A percentile compares a stretch with the other conserved stretches of the same genome.
phyloP scores from a whole-genome alignment of 2,888 invertebrate species.

The Lasius fuliginosus region DNA sequence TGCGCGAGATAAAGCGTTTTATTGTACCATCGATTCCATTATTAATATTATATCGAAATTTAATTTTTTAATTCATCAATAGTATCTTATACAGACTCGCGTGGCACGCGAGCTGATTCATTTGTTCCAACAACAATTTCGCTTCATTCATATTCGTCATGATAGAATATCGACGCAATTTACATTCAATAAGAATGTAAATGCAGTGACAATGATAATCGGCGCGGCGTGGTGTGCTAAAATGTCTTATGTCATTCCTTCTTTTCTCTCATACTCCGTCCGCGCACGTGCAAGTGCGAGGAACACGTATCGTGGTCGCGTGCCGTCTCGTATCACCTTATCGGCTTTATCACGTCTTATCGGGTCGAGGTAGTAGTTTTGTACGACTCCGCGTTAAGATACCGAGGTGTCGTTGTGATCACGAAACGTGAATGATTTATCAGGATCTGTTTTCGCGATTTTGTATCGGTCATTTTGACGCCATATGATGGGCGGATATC shows the following conservation, averaged over 20 bases:
- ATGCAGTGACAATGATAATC: background rate
- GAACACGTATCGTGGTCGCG: conserved; percentile 73
- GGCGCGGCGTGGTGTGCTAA: background rate
- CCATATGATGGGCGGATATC: background rate
- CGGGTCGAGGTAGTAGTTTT: conserved; percentile 59
- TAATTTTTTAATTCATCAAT: background rate
- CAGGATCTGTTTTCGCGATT: conserved; percentile 34
- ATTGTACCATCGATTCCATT: background rate
- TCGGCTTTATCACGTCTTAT: conserved; percentile 73
- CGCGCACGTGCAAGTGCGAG: conserved; percentile 54
- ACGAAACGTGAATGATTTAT: conserved; percentile 53
- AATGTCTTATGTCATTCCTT: conserved; percentile 46
- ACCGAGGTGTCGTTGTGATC: conserved; percentile 47
- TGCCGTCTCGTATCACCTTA: conserved; percentile 77
- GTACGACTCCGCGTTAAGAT: conserved; percentile 53
- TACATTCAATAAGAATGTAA: background rate
- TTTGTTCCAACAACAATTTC: background rate
- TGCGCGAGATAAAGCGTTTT: background rate
- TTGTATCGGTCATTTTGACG: background rate
- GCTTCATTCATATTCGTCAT: background rate
- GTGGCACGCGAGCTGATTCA: background rate
- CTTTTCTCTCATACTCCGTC: conserved; percentile 35
- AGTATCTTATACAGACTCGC: background rate
- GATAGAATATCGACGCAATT: background rate
- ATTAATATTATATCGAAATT: conserved; percentile 1